Evolutionary conservation across 53 echinoderm and acorn worm genomes (phyloP).

Genomic region (Echinarachnius parma): DNA sequence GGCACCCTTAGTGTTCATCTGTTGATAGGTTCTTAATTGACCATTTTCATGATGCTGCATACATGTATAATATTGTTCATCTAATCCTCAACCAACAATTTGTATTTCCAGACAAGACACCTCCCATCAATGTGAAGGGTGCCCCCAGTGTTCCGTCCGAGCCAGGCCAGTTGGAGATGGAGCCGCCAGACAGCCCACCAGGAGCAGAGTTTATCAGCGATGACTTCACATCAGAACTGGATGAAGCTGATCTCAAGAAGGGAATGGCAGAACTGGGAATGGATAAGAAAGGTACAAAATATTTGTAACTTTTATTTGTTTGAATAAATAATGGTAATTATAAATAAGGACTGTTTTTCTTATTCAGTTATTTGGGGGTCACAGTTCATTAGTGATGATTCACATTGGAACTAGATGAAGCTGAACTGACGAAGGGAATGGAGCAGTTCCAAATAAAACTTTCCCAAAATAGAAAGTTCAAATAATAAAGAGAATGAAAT

Average conservation of each 20-base stretch:
- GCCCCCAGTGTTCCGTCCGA: slow-evolving; percentile 43
- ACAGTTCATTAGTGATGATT: slow-evolving; percentile 97
- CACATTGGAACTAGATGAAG: slow-evolving; percentile 82
- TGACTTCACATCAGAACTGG: slow-evolving; percentile 82
- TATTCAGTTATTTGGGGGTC: too few species aligned
- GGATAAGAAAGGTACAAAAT: slow-evolving; percentile 64
- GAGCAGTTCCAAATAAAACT: too few species aligned
- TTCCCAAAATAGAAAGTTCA: too few species aligned
- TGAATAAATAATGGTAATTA: too few species aligned
- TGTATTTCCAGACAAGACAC: slow-evolving; percentile 60
- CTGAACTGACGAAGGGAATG: slow-evolving; percentile 90
- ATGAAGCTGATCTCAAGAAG: slow-evolving; percentile 89
- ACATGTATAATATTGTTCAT: too few species aligned
- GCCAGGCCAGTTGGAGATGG: slow-evolving; percentile 47
- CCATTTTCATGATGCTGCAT: too few species aligned
- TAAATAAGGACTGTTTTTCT: too few species aligned
- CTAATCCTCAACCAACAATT: too few species aligned
- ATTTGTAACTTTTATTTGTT: too few species aligned
- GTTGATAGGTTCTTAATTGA: too few species aligned
- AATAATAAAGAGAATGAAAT: too few species aligned
- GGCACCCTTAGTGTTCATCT: too few species aligned
- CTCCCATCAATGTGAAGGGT: slow-evolving; percentile 47
- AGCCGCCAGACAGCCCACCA: slow-evolving; percentile 62
- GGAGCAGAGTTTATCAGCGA: slow-evolving; percentile 92
- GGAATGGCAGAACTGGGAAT: slow-evolving; percentile 95